Conservation (phyloP, 53 echinoderm and acorn worm genomes). For the Actinopyga echinites region DNA sequence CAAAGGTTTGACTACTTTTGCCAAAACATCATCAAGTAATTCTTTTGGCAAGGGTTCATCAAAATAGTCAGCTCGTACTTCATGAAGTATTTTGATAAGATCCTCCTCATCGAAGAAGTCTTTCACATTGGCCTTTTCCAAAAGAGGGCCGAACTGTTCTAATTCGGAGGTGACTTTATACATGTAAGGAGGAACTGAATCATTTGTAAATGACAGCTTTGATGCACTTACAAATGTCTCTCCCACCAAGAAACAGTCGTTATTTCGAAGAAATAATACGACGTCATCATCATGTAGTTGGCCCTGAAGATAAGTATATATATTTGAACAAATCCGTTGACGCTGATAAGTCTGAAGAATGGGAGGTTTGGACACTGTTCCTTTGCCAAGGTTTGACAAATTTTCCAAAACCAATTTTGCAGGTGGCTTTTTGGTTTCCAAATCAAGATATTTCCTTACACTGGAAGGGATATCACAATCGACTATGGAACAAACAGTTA, state of each 20-base stretch:
- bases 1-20: constrained; percentile 15
- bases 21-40: constrained; percentile 1
- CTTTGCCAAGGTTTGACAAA: constrained; percentile 2
- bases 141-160: neutral
- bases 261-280: neutral
- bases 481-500: constrained; percentile 1
- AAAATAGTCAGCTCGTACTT: neutral
- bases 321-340: neutral
- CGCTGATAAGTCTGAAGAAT: neutral
- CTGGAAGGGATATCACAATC: neutral
- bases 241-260: constrained; percentile 26
- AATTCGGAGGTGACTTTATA: constrained; percentile 5
- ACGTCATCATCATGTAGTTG: neutral
- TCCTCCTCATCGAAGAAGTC: neutral
- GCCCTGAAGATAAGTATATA: constrained; percentile 20
- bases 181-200: constrained; percentile 38
- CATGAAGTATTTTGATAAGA: neutral
- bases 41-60: neutral
- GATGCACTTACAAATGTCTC: constrained; percentile 19
- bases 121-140: constrained; percentile 33
- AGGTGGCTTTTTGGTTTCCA: constrained; percentile 25
- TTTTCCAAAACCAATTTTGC: constrained; percentile 36
- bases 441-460: constrained; percentile 37
- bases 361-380: neutral
- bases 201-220: neutral